These are phyloP conservation scores for Calonectris borealis DNA, from an alignment of 2,113 vertebrate species.

Conservation along the genomic window DNA sequence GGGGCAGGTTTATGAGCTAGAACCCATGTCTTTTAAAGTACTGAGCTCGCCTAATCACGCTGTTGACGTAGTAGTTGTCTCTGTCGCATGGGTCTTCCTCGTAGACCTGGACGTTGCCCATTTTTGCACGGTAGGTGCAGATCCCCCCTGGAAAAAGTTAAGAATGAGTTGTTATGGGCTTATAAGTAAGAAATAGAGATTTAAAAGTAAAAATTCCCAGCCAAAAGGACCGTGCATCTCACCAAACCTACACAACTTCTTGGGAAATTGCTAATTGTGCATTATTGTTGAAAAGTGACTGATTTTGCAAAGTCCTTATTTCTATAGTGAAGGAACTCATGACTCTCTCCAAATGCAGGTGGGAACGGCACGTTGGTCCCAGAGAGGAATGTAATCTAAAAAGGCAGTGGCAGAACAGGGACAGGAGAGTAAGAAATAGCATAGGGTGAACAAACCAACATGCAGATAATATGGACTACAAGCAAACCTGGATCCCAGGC, in stretches of 20 bases:
- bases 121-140: conserved; percentile 71
- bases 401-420: background rate
- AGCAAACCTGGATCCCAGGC: background rate
- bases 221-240: background rate
- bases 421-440: background rate
- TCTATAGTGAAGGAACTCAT: background rate
- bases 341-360: background rate
- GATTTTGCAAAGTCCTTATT: background rate
- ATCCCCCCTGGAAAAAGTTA: conserved; percentile 75
- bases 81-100: conserved; percentile 53
- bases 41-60: conserved; percentile 77
- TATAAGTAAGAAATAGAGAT: background rate
- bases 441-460: background rate
- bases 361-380: background rate
- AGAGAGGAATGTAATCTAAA: background rate
- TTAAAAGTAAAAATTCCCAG: background rate
- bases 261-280: background rate
- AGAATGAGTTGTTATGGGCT: background rate
- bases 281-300: background rate
- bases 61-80: conserved; percentile 69
- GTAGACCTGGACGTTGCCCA: conserved; percentile 52
- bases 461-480: fast-evolving
- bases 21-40: conserved; percentile 75
- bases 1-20: background rate
- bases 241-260: background rate